These are phyloP conservation scores for Propsilocerus akamusi DNA, from an alignment of 1,140 invertebrate species.

Conservation along the genomic window DNA sequence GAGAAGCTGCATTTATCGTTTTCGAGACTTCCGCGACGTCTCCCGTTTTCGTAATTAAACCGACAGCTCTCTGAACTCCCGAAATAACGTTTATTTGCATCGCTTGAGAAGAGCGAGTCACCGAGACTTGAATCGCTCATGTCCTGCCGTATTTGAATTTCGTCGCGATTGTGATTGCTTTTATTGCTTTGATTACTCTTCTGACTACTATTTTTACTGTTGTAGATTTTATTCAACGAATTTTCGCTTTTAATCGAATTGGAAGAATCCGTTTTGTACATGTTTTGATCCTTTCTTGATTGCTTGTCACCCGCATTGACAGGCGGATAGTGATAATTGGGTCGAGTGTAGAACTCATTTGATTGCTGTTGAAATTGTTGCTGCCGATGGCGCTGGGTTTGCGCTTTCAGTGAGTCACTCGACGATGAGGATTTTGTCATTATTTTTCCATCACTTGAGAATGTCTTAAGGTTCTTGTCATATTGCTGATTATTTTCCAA, in stretches of 20 bases:
- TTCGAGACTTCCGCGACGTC: constrained; percentile 20
- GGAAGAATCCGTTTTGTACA: constrained; percentile 22
- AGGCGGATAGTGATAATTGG: not conserved
- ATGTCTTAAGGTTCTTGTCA: constrained; percentile 10
- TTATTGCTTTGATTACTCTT: not conserved
- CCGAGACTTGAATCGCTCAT: constrained; percentile 17
- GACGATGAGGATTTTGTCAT: constrained; percentile 23
- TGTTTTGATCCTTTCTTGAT: constrained; percentile 12
- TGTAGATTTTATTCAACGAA: constrained; percentile 20
- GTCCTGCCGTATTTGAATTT: constrained; percentile 13
- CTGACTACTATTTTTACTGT: not conserved
- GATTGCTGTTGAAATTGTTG: not conserved
- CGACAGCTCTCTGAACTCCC: constrained; percentile 23
- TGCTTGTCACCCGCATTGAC: not conserved
- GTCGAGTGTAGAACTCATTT: constrained; percentile 8
- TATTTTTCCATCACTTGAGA: constrained; percentile 9
- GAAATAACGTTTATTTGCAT: constrained; percentile 17
- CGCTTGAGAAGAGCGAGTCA: constrained; percentile 14
- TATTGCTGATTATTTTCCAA: not conserved
- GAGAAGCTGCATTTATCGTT: constrained; percentile 22
- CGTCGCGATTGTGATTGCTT: constrained; percentile 8
- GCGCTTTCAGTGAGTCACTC: constrained; percentile 17
- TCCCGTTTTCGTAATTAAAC: constrained; percentile 15
- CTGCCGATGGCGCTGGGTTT: constrained; percentile 8
- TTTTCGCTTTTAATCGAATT: constrained; percentile 22